phyloP scores from a whole-genome alignment of 53 echinoderm and acorn worm species.

The Luidia sarsii region DNA sequence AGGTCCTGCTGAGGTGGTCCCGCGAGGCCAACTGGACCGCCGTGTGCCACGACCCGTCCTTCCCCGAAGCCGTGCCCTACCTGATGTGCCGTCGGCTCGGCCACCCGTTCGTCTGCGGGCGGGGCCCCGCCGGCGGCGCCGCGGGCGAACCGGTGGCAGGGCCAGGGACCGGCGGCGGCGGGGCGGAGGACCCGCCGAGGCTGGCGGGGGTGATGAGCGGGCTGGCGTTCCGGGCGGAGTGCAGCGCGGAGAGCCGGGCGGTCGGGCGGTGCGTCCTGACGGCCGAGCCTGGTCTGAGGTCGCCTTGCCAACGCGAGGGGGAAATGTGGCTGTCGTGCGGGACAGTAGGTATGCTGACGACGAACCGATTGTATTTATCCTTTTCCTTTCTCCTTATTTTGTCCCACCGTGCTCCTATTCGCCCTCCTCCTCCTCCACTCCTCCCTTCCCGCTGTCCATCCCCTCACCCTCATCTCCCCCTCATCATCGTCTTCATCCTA shows the following conservation, averaged over 20 bases:
- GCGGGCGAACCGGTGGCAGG: too few species aligned
- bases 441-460: too few species aligned
- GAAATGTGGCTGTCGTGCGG: constrained; percentile 40
- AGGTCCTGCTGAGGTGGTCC: constrained; percentile 17
- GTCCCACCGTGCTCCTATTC: background rate
- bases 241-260: background rate
- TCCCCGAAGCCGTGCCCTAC: constrained; percentile 5
- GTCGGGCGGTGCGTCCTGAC: background rate
- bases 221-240: background rate
- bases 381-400: background rate
- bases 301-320: constrained; percentile 1
- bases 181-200: background rate
- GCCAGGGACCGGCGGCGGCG: background rate
- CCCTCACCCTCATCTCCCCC: too few species aligned
- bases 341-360: constrained; percentile 30
- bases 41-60: background rate
- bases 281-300: background rate
- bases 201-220: background rate
- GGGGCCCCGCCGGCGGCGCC: constrained; percentile 10
- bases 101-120: constrained; percentile 31
- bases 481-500: too few species aligned
- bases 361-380: background rate
- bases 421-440: too few species aligned
- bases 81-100: constrained; percentile 39
- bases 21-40: constrained; percentile 22